Evolutionary conservation across 2,113 vertebrate species (phyloP), one percentile per base, ranked within the genome.

Genomic region (Melanocharis versteri): DNA sequence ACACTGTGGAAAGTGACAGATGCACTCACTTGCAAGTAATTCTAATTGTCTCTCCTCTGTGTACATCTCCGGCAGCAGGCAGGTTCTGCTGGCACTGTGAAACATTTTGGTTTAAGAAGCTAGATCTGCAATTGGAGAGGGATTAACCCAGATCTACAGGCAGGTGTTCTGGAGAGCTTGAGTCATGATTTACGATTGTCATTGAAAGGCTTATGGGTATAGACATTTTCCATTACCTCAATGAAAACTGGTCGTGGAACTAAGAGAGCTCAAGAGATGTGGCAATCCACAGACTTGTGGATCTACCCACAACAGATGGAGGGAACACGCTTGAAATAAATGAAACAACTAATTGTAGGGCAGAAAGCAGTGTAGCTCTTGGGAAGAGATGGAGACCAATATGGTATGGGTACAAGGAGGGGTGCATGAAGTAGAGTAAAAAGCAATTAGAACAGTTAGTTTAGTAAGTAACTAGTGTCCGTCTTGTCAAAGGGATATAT

Each of bases 161-260:
- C 90, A 92, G 82, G 79, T 96, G 76, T 37, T 89, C 80, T 42
- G 72, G 26, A 77, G 72, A 83, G 80, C 45, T 10, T 11, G 5
- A 87, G 69, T 40, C 39, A 50, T 21, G 53, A 71, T 93, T 95
- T 95, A 75, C 0, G 13, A 9, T 56, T 47, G 9, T 39, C 42
- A 57, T 33, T 61, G 78, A 61, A 87, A 66, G 39, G 22, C 26
- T 87, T 87, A 31, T 37, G 20, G 19, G 37, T 33, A 64, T 9
- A 23, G 75, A 18, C 11, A 64, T 86, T 96, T 95, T 92, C 94
- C 89, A 91, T 75, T 87, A 83, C 76, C n/a, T 84, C 87, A 89
- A 3, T 61, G 65, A 87, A 93, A 58, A 50, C 12, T 50, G 62
- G 73, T 50, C 0, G 1, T 2, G 5, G 69, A 89, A 50, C 70